Evolutionary conservation across 2,113 vertebrate species (phyloP), one percentile per base, ranked within the genome.

Genomic region (Noturus placidus): DNA sequence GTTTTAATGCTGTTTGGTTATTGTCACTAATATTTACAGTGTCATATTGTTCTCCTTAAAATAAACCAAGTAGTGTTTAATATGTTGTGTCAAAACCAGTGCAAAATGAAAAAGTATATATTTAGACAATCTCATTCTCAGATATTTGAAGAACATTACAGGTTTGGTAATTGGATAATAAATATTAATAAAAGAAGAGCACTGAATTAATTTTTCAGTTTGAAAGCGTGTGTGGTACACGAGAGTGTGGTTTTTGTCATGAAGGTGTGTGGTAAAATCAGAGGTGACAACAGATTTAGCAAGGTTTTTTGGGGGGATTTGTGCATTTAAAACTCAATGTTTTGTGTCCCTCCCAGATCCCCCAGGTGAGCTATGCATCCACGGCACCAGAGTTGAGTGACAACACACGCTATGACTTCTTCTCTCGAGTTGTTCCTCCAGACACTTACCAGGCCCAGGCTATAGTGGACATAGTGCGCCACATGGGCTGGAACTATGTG

Each of bases 291-390:
- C 70, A 63, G 65, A 84, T 33, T 86, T 54, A 63, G 63, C 35
- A 79, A 83, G 30, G 30, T 0, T 27, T 63, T 81, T 57, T 46
- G 10, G 22, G 14, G 15, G 54, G 54, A 69, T 69, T 86, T 88
- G 77, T 88, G 74, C 38, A 76, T 35, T 88, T 85, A 70, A 81
- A 46, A 81, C 50, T 15, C 61, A 61, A 38, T 87, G 33, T 78
- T 46, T 72, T 52, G 42, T 89, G 15, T 88, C 15, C 82, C 27
- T 88, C 56, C 78, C 95, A 99, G 98, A 99, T 99, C 93, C 98
- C 98, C 93, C 98, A 99, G 95, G 97, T 99, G 95, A 99, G 98
- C 96, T 99, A 99, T 94, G 98, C 98, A 94, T 99, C 98, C 87
- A 99, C 98, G 87, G 98, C 98, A 85, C 98, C 98, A 30, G 98